These are phyloP conservation scores for Clarias batrachus DNA, from an alignment of 2,113 vertebrate genomes.

Conservation along the genomic window DNA sequence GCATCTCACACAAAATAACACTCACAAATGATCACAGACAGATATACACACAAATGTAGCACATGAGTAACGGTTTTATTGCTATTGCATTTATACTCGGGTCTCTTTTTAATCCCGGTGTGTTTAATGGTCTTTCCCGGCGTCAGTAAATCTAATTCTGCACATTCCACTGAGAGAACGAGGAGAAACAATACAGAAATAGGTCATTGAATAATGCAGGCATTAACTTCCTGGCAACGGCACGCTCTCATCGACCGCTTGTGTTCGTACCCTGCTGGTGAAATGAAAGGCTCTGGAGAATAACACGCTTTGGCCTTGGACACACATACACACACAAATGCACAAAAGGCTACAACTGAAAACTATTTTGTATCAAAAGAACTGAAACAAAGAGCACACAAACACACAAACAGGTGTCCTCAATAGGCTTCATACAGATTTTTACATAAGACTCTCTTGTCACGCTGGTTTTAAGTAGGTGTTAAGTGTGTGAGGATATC, in stretches of 20 bases:
- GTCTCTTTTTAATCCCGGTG: slow-evolving; percentile 24
- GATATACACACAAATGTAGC: background rate
- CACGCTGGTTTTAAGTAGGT: slow-evolving; percentile 15
- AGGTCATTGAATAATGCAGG: slow-evolving; percentile 49
- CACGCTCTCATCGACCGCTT: slow-evolving; percentile 39
- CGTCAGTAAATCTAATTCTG: slow-evolving; percentile 46
- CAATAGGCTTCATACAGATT: background rate
- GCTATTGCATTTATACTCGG: slow-evolving; percentile 18
- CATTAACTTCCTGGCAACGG: slow-evolving; percentile 45
- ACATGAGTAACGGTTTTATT: slow-evolving; percentile 7
- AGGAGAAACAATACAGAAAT: slow-evolving; percentile 51
- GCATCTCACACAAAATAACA: background rate
- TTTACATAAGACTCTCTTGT: slow-evolving; percentile 12
- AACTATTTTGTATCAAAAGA: slow-evolving; percentile 49
- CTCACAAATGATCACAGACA: background rate
- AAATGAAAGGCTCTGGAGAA: slow-evolving; percentile 49
- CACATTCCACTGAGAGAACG: slow-evolving; percentile 29
- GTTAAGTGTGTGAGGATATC: background rate
- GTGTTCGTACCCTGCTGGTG: slow-evolving; percentile 34
- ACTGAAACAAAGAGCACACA: slow-evolving; percentile 31
- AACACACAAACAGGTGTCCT: slow-evolving; percentile 3
- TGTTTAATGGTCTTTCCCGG: slow-evolving; percentile 33
- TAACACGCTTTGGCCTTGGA: slow-evolving; percentile 53
- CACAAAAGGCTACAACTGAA: slow-evolving; percentile 36
- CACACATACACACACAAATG: slow-evolving; percentile 11